Base-by-base conservation (phyloP, 1,140 invertebrate genomes). In the Diabrotica undecimpunctata region DNA sequence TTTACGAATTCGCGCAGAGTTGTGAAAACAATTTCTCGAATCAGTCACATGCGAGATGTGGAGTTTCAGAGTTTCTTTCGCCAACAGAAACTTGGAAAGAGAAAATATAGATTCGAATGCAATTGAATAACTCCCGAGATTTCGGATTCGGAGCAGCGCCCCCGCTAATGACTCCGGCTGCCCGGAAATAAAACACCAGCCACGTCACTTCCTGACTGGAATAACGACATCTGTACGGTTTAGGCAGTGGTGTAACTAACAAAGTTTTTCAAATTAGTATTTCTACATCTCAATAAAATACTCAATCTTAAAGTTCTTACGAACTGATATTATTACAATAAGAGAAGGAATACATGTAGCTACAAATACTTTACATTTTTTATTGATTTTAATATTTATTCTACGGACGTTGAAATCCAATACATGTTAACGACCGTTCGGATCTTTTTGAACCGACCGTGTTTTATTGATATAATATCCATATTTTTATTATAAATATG, bases 171-270 rank as follows among this genome's bases (percentile, higher is more conserved):
- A 67, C 60, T 53, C 62, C 46, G 60, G 63, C 66, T 65, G 68
- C 51, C 35, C 70, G 68, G 68, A 69, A 70, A 71, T 71, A 70
- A 70, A 69, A 69, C 66, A 62, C 54, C 67, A 71, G 68, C 65
- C 70, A 71, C 62, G 68, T 71, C 70, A 71, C 68, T 71, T 71
- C 70, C 70, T 71, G 70, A 67, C 67, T 64, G 58, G 70, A 71
- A 71, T 71, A 70, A 70, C 65, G 62, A 69, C 64, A 61, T 51
- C 65, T 64, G 36, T 35, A 46, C 41, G 41, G n/a, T 2, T 46
- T 8, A n/a, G 6, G 41, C 41, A 46, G 41, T 46, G 41, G 41
- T 46, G 8, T 46, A 8, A 46, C 41, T 46, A 46, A 46, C 25
- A 25, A 25, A 25, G 25, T 25, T 25, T 25, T 12, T 10, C 46